Base-by-base conservation (phyloP, 2,797 vertebrate genomes). In the Bryconaethiops microstoma region DNA sequence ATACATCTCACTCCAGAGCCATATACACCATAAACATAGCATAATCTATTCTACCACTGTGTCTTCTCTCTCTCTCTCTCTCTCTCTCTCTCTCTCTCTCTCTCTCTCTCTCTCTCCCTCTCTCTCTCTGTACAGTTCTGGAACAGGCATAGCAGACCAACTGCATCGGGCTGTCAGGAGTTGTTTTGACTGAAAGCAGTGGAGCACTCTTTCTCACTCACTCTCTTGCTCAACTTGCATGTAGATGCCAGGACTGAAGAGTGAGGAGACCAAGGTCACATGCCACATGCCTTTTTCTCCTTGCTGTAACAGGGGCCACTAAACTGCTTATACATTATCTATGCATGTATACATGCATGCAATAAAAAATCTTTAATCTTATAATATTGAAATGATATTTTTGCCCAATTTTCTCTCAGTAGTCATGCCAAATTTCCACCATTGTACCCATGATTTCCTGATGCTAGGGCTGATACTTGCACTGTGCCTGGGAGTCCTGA, bases 161-260 rank as follows among this genome's bases (percentile, higher is more conserved):
- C 88, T 91, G 85, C 87, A 85, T 82, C 79, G 83, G 74, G 82
- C 84, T 84, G 83, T 88, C 88, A 88, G 83, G 86, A 86, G 83
- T 90, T 92, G 91, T 94, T 94, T 92, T 93, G 92, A 93, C 93
- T 92, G 91, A 86, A 88, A 89, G 90, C 89, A 90, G 71, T 92
- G 90, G 89, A 87, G 89, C 90, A 87, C 88, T 85, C 88, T 82
- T 81, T 90, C 85, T 91, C 54, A 19, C 25, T 77, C 23, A 54
- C 60, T 19, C 35, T 65, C 35, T 69, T 48, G 23, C 67, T 48
- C 42, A 45, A 69, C 16, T 8, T 13, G 12, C 29, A 1, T 65
- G 63, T 40, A 65, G 39, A 42, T 7, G 29, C 63, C 63, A 65
- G 35, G 35, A 17, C 16, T 39, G 16, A 35, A 35, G 29, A 39